Conservation (phyloP, 2,797 vertebrate genomes). For the Silurus lanzhouensis region DNA sequence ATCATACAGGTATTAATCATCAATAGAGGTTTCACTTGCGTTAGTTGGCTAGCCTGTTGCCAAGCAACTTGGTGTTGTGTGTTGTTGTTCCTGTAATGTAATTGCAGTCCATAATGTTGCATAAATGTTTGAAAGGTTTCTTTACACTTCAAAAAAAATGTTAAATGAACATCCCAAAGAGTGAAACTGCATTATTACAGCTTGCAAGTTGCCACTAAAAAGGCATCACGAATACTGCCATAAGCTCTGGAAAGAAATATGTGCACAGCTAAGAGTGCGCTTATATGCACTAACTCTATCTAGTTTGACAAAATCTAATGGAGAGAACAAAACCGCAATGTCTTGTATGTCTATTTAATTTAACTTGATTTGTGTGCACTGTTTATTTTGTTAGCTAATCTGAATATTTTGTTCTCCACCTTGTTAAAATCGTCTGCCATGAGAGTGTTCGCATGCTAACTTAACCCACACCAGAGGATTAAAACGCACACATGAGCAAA, state of each 20-base stretch:
- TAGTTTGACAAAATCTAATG: neutral
- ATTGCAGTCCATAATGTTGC: neutral
- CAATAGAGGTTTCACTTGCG: neutral
- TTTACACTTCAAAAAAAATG: neutral
- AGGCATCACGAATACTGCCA: neutral
- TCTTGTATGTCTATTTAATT: neutral
- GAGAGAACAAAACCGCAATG: neutral
- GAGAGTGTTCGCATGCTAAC: neutral
- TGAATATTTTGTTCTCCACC: neutral
- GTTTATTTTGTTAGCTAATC: neutral
- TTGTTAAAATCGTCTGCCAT: neutral
- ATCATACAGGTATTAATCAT: too few relatives aligned
- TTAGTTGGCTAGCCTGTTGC: neutral
- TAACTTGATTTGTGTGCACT: neutral
- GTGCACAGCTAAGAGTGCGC: neutral
- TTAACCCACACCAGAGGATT: neutral
- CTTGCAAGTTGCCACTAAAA: neutral
- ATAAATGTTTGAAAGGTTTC: neutral
- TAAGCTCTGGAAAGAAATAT: neutral
- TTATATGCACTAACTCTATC: neutral
- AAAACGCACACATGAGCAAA: neutral
- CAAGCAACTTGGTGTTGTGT: neutral
- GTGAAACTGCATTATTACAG: neutral
- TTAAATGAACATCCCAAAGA: neutral
- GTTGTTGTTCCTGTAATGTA: neutral